Percentiles rank a stretch among this genome's conserved stretches.
These are phyloP conservation scores for Micropterix aruncella DNA, from an alignment of 2,888 invertebrate species.

Conservation along the genomic window DNA sequence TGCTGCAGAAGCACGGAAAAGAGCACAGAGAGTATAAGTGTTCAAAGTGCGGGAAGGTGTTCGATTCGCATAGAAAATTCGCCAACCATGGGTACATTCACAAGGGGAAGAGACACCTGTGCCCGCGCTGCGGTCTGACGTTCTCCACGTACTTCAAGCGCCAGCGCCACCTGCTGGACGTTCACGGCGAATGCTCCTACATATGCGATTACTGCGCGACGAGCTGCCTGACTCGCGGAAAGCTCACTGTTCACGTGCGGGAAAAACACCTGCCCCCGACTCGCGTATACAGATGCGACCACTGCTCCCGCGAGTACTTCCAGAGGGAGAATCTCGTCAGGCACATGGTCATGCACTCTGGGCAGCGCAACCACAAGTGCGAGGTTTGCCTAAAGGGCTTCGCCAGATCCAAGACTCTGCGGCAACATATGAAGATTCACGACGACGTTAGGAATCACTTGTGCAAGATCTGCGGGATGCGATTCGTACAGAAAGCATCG, in stretches of 20 bases:
- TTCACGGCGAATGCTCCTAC: background rate
- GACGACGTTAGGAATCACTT: conserved; percentile 41
- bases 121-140: background rate
- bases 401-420: conserved; percentile 40
- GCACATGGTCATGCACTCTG: conserved; percentile 25
- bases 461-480: conserved; percentile 38
- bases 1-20: conserved; percentile 27
- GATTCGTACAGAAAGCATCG: conserved; percentile 43
- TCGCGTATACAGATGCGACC: conserved; percentile 14
- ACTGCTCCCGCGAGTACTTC: conserved; percentile 14
- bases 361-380: conserved; percentile 40
- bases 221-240: background rate
- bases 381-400: conserved; percentile 45
- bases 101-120: background rate
- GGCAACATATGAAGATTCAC: conserved; percentile 43
- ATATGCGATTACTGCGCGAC: background rate
- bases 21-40: conserved; percentile 40
- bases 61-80: conserved; percentile 18
- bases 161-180: background rate
- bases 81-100: background rate
- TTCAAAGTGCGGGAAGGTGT: conserved; percentile 25
- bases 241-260: background rate
- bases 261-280: background rate
- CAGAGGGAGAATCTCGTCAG: background rate
- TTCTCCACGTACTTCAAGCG: background rate